These are phyloP conservation scores for Scaptomyza parva DNA, from an alignment of 2,888 invertebrate genomes.

Conservation along the genomic window DNA sequence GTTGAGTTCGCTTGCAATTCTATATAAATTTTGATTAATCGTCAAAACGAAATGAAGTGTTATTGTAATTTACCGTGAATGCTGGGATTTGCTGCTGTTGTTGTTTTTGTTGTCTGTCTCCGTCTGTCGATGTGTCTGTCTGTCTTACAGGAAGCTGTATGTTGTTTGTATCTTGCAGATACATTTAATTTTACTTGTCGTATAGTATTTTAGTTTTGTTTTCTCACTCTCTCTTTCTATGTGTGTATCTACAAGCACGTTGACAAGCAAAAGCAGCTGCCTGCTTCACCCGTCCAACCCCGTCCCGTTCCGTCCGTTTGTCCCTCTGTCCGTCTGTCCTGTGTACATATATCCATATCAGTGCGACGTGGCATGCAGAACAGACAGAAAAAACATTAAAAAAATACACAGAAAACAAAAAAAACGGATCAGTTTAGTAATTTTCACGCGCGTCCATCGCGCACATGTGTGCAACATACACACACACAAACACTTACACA, in stretches of 20 bases:
- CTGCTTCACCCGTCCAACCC: slow-evolving; percentile 4
- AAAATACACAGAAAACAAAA: background rate
- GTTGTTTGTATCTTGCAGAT: slow-evolving; percentile 56
- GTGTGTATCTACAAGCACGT: slow-evolving; percentile 9
- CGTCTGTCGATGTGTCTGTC: too few relatives aligned
- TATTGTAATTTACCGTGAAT: slow-evolving; percentile 47
- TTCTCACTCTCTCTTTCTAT: background rate
- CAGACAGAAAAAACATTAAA: background rate
- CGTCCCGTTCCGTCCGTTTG: background rate
- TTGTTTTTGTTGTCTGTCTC: slow-evolving; percentile 13
- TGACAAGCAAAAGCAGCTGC: slow-evolving; percentile 49
- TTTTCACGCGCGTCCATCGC: slow-evolving; percentile 60
- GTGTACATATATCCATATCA: slow-evolving; percentile 30
- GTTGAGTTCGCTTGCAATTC: slow-evolving; percentile 4
- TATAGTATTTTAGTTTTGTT: slow-evolving; percentile 27
- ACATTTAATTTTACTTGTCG: slow-evolving; percentile 53
- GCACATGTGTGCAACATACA: slow-evolving; percentile 68
- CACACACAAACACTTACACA: slow-evolving; percentile 47
- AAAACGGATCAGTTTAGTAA: slow-evolving; percentile 34
- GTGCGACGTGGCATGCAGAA: slow-evolving; percentile 28
- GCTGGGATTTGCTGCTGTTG: slow-evolving; percentile 21
- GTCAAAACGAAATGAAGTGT: slow-evolving; percentile 9
- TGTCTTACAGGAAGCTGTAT: slow-evolving; percentile 39
- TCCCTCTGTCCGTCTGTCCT: background rate
- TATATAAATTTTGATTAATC: slow-evolving; percentile 16